Evolutionary conservation across 2,113 vertebrate species (phyloP), one percentile per base, ranked within the genome.

Genomic region (Sisor rabdophorus): DNA sequence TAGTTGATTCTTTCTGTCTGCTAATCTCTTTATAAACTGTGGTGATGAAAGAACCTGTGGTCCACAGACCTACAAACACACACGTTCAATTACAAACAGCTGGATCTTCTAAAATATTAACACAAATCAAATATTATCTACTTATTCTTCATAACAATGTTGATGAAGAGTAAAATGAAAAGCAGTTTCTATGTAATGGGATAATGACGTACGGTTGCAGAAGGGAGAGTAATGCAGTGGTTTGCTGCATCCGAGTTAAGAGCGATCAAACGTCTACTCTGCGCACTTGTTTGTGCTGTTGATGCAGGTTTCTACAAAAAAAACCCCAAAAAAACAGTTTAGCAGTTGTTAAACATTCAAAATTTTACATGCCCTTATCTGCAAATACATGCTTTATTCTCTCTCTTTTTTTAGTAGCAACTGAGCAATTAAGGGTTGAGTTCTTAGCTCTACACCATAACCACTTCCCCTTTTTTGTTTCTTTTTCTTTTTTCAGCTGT

Each of bases 61-160:
- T 17, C 77, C 77, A 69, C 59, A 73, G 1, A 78, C 20, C 77
- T 78, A 53, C 12, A 47, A 71, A 75, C n/a, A 80, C n/a, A 80
- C 48, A 84, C 78, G 84, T 44, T 44, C 5, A 4, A 10, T 44
- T 44, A 44, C 9, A 10, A 10, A 44, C 1, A 44, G 40, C 6
- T n/a, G n/a, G n/a, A n/a, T n/a, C n/a, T n/a, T n/a, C n/a, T 44
- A 10, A 44, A 44, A 44, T 44, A 44, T 10, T 10, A 9, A 44
- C 40, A 44, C 40, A 44, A 44, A 44, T 44, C 9, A 44, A 44
- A 44, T 10, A 44, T 44, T 6, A 10, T 44, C 3, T 6, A 36
- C 32, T 36, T 36, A 36, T 36, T 36, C 32, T 36, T 36, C 32
- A 36, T 36, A 2, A 36, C 32, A 3, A 36, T 2, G n/a, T n/a